Base-by-base conservation (phyloP, 1,140 invertebrate genomes). In the Eriocheir sinensis region DNA sequence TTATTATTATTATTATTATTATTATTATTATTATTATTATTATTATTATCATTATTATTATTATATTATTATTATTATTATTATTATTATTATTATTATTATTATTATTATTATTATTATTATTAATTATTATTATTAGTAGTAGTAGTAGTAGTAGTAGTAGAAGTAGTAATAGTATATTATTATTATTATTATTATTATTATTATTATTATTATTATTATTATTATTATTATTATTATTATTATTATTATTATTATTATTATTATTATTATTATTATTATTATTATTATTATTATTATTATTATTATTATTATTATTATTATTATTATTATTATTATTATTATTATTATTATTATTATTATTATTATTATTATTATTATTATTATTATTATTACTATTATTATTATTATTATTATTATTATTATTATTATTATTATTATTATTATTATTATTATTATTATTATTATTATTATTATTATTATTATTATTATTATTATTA, bases 331-430 rank as follows among this genome's bases (percentile, higher is more conserved):
- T 27, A 83, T 27, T 27, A 83, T 27, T 83, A 83, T 83, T 83
- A 83, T 83, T 27, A 83, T 27, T 27, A 83, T 27, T 83, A 83
- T 83, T 83, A 83, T 83, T 27, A 83, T 27, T 27, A 83, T 27
- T 83, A 83, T 83, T 83, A 83, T 83, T 27, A 83, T 27, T 27
- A 83, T 27, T 83, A 83, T 83, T 83, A 83, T 83, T 83, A 83
- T 27, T 27, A 83, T 27, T 83, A 83, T 83, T 83, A 83, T 83
- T 27, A 83, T 27, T 27, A 83, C 34, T 83, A 83, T 83, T 83
- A 83, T 83, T 27, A 83, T 27, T 27, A 83, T 27, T 83, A 36
- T 83, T 83, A 83, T 83, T 27, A 83, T 27, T 27, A 83, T 27
- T 36, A 30, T 83, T 83, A 83, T 83, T 27, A 83, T 27, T 27